A percentile compares a stretch with the other conserved stretches of the same genome.
Evolutionary conservation across 2,113 vertebrate genomes (phyloP).

Genomic region (Dunckerocampus dactyliophorus): DNA sequence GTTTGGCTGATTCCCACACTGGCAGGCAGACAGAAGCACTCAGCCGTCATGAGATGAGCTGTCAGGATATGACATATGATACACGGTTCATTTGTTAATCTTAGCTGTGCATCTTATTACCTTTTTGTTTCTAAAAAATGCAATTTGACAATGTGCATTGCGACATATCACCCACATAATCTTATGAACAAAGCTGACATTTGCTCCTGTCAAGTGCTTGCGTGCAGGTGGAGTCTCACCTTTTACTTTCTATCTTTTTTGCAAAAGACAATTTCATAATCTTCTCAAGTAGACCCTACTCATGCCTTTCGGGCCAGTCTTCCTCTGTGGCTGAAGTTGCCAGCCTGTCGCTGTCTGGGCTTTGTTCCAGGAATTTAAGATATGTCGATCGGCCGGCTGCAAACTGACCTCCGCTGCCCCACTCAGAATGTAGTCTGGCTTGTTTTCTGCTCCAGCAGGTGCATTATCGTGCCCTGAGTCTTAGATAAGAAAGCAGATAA

Average conservation of each 20-base stretch:
- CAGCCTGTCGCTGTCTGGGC: conserved; percentile 16
- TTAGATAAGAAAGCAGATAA: conserved; percentile 4
- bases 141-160: too few species aligned
- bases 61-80: neutral
- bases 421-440: conserved; percentile 38
- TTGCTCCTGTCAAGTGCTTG: too few species aligned
- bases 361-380: conserved; percentile 48
- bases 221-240: too few species aligned
- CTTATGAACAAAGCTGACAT: too few species aligned
- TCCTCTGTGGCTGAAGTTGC: conserved; percentile 1
- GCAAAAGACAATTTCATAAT: neutral
- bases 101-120: neutral
- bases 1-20: conserved; percentile 49
- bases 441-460: conserved; percentile 45
- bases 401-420: neutral
- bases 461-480: conserved; percentile 5
- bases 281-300: neutral
- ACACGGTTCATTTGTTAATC: neutral
- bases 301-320: neutral
- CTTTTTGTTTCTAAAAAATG: neutral
- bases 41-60: conserved; percentile 5
- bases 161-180: too few species aligned
- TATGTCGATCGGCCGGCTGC: conserved; percentile 34
- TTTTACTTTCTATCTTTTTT: too few species aligned
- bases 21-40: conserved; percentile 55